Base-by-base conservation (phyloP, 2,888 invertebrate genomes). In the Lymantria monacha region DNA sequence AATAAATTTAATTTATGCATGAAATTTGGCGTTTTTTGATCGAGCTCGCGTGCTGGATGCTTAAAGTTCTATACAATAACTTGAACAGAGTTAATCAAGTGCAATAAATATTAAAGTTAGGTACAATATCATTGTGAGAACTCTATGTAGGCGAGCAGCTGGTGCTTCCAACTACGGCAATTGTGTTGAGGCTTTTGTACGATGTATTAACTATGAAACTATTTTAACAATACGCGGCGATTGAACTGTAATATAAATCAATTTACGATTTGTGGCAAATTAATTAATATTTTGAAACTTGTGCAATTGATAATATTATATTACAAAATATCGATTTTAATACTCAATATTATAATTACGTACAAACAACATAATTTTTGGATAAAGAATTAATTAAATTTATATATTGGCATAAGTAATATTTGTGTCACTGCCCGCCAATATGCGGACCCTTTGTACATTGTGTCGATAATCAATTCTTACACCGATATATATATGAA, bases 21-120 rank as follows among this genome's bases (percentile, higher is more conserved):
- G 78, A 79, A 75, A 74, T 75, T 75, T 75, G 65, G 71, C 72
- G 72, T 79, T 86, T 85, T 84, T 83, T 81, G 76, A 77, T 73
- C 74, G 67, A 66, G 71, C 72, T 65, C 61, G 63, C 70, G 69
- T 67, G 63, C 61, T 59, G 61, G 59, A 58, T 50, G 50, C 54
- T 53, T 50, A 42, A 44, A 52, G 41, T 54, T 48, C 44, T 42
- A 72, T 73, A 74, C 30, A 43, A 44, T 70, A 76, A 80, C 72
- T 79, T 71, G 77, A 74, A 69, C 67, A 51, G 69, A 81, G 82
- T 86, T 85, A 85, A 86, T 89, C 81, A 85, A 87, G 83, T 85
- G 84, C 83, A 83, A 90, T 90, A 88, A 89, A 90, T 90, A 88
- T 90, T 90, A 86, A 87, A 88, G 83, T 83, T 83, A 88, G 83